These are phyloP conservation scores for Craterocephalus amniculus DNA, from an alignment of 2,797 vertebrate species.

Conservation along the genomic window DNA sequence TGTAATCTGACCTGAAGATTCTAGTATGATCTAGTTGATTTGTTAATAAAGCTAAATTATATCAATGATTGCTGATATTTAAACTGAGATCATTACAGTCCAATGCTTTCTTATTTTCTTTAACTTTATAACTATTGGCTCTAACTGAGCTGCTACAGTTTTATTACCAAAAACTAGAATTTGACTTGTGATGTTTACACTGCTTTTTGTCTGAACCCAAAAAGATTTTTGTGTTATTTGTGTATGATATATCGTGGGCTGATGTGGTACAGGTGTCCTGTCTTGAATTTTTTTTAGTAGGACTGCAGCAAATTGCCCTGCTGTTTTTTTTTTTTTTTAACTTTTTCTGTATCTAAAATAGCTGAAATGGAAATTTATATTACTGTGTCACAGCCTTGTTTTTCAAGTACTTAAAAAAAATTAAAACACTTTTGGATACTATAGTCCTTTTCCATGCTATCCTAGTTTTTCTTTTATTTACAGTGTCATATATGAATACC, in stretches of 20 bases:
- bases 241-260: background rate
- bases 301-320: background rate
- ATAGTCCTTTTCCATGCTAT: background rate
- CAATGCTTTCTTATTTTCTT: background rate
- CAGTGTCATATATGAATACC: slow-evolving; percentile 5
- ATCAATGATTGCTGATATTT: background rate
- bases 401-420: background rate
- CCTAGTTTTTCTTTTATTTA: background rate
- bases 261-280: background rate
- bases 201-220: background rate
- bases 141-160: background rate
- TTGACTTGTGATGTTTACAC: background rate
- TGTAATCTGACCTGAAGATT: background rate
- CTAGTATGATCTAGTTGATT: background rate
- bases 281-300: background rate
- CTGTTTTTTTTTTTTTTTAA: no score
- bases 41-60: background rate
- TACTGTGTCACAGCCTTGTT: background rate
- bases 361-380: background rate
- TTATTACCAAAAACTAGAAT: background rate
- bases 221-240: background rate
- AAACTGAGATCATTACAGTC: background rate
- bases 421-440: background rate
- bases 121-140: background rate
- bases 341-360: background rate